A percentile compares a stretch with the other conserved stretches of the same genome.
These are phyloP conservation scores for Hormiphora californensis DNA, from an alignment of 37 sponge, comb jelly and placozoan genomes.

Conservation along the genomic window DNA sequence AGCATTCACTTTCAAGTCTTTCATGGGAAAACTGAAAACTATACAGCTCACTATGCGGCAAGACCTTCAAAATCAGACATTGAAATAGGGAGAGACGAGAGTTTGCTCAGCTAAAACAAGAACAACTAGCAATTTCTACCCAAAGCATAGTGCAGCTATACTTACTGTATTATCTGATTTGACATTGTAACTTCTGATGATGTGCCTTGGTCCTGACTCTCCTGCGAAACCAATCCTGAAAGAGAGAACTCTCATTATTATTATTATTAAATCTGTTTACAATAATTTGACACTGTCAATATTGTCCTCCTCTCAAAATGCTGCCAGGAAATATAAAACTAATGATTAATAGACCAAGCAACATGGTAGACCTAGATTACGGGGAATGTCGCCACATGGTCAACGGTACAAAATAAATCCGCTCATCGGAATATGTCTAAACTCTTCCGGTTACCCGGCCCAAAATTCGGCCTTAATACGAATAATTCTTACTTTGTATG, in stretches of 20 bases:
- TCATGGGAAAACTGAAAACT: no score
- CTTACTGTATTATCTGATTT: constrained; percentile 10
- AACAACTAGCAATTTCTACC: no score
- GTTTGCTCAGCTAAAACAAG: no score
- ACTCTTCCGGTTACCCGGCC: no score
- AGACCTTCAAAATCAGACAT: background rate
- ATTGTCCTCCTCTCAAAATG: background rate
- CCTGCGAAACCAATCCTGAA: constrained; percentile 41
- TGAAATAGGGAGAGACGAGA: background rate
- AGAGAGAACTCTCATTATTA: background rate
- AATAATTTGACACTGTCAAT: background rate
- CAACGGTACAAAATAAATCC: no score
- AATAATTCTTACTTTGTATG: constrained; percentile 34
- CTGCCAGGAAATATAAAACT: background rate
- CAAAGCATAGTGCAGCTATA: no score
- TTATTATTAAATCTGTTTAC: background rate
- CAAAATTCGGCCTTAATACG: no score
- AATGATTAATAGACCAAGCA: background rate
- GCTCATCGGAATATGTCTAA: no score
- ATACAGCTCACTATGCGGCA: no score
- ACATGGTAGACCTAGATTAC: no score
- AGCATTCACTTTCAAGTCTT: no score
- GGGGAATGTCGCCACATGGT: no score
- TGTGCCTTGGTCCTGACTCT: constrained; percentile 18
- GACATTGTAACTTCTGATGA: constrained; percentile 47